Conservation (phyloP, 2,113 vertebrate species). For the Scortum barcoo region DNA sequence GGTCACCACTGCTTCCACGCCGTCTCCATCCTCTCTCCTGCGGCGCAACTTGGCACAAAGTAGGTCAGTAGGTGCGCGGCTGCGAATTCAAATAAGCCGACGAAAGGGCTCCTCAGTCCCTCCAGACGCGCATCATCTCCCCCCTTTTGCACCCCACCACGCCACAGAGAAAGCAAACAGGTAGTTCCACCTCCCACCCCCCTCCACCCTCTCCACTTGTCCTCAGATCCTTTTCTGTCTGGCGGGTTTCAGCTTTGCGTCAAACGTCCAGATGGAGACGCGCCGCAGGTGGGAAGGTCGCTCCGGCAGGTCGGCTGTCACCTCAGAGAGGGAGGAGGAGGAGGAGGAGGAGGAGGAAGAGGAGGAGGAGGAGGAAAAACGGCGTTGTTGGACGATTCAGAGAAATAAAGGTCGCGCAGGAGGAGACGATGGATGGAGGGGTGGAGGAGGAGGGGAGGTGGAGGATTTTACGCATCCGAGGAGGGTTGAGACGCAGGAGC, state of each 20-base stretch:
- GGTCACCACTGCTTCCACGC: conserved; percentile 44
- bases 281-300: conserved; percentile 46
- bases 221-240: background rate
- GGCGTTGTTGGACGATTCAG: background rate
- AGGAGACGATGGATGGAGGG: too few species aligned
- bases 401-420: background rate
- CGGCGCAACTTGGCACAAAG: conserved; percentile 53
- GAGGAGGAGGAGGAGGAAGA: background rate
- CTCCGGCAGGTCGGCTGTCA: background rate
- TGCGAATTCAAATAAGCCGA: background rate
- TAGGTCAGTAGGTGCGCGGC: conserved; percentile 53
- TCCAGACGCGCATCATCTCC: background rate
- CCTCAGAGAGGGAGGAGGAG: background rate
- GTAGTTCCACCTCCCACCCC: conserved; percentile 44
- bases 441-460: too few species aligned
- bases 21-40: conserved; percentile 23
- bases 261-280: background rate
- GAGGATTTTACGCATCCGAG: background rate
- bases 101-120: background rate
- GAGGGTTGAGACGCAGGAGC: conserved; percentile 7
- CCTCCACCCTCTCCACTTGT: background rate
- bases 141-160: too few species aligned
- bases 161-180: conserved; percentile 74
- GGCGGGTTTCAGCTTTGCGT: conserved; percentile 16
- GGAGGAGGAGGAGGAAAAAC: background rate